These are phyloP conservation scores for Drosophila setifemur DNA, from an alignment of 1,140 invertebrate genomes.

Conservation along the genomic window DNA sequence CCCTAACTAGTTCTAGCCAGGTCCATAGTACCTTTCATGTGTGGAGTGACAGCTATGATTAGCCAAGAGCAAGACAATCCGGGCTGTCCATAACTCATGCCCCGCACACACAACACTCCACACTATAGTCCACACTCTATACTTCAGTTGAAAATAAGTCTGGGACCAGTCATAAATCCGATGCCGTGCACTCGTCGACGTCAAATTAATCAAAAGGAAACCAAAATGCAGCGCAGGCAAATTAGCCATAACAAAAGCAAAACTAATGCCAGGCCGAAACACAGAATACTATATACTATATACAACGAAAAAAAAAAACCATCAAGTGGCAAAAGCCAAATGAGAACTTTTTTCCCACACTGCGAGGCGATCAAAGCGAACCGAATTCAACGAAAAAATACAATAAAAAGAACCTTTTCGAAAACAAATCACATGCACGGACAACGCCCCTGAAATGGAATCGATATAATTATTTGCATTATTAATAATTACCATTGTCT, in stretches of 20 bases:
- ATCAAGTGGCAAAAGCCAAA: constrained; percentile 67
- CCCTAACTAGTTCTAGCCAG: not conserved
- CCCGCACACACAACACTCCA: constrained; percentile 28
- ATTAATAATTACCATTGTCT: constrained; percentile 79
- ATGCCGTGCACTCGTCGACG: constrained; percentile 72
- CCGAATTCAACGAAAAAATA: constrained; percentile 18
- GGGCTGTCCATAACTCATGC: constrained; percentile 44
- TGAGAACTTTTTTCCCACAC: constrained; percentile 74
- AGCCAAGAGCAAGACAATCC: constrained; percentile 21
- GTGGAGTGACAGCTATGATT: constrained; percentile 34
- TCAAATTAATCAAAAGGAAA: constrained; percentile 73
- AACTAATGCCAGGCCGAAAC: constrained; percentile 1
- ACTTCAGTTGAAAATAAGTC: constrained; percentile 29
- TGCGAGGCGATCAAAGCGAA: constrained; percentile 59
- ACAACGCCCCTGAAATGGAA: constrained; percentile 75
- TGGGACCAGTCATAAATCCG: constrained; percentile 56
- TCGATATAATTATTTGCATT: constrained; percentile 81
- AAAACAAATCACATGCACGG: constrained; percentile 58
- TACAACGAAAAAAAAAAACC: constrained; percentile 19
- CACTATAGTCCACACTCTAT: not conserved
- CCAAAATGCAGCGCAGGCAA: constrained; percentile 70
- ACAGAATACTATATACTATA: too few species aligned
- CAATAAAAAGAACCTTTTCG: constrained; percentile 41
- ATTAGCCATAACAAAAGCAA: constrained; percentile 47
- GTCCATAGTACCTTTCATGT: not conserved